Evolutionary conservation across 2,113 vertebrate genomes (phyloP).

Genomic region (Carettochelys insculpta): DNA sequence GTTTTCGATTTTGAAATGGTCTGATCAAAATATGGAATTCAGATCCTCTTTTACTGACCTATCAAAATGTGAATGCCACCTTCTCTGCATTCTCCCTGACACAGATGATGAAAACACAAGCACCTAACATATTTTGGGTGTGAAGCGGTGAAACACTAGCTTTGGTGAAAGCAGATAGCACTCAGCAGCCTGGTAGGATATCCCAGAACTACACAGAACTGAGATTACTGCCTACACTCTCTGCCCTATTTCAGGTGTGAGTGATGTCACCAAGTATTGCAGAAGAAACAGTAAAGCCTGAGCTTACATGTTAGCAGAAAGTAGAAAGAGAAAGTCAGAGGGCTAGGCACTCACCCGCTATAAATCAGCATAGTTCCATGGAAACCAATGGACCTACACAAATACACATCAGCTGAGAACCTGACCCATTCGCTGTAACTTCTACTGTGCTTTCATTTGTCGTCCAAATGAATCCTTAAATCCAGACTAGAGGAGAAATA

Average conservation of each 20-base stretch:
- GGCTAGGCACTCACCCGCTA: conserved; percentile 6
- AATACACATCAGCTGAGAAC: conserved; percentile 33
- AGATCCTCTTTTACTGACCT: neutral
- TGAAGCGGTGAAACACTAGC: neutral
- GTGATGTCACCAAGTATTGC: neutral
- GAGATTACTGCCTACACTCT: neutral
- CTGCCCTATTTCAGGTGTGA: neutral
- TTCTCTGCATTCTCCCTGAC: neutral
- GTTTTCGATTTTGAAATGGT: neutral
- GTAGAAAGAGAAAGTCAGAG: neutral
- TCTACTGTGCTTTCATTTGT: conserved; percentile 35
- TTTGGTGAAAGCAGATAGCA: neutral
- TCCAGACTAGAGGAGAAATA: neutral
- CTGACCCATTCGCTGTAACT: conserved; percentile 30
- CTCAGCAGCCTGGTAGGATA: neutral
- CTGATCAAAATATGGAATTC: neutral
- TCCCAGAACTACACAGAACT: no score
- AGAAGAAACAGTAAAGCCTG: conserved; percentile 25
- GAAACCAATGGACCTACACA: neutral
- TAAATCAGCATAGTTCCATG: neutral
- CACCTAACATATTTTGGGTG: neutral
- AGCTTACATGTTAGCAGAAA: conserved; percentile 21
- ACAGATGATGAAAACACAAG: neutral
- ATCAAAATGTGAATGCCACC: neutral
- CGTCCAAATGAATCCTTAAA: conserved; percentile 25